phyloP scores from a whole-genome alignment of 1,140 invertebrate genomes.

The Drosophila kanapiae region DNA sequence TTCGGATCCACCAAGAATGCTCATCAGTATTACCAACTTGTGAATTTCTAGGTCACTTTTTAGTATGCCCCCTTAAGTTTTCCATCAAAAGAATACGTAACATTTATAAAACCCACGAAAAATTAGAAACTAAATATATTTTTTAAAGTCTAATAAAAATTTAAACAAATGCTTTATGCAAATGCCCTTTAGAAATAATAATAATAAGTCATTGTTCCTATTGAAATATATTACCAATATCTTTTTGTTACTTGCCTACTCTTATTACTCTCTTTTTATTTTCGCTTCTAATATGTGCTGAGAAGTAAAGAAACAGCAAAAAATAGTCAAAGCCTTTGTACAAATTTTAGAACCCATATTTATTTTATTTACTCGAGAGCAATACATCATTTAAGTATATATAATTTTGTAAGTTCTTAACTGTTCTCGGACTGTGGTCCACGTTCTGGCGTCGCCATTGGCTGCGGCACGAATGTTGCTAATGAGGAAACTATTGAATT shows the following conservation, averaged over 20 bases:
- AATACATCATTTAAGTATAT: neutral
- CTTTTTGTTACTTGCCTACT: too few species aligned
- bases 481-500: slow-evolving; percentile 82
- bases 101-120: too few species aligned
- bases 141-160: too few species aligned
- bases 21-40: too few species aligned
- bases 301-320: accelerated
- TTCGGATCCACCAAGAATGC: too few species aligned
- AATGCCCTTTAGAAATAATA: too few species aligned
- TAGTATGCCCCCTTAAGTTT: too few species aligned
- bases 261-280: neutral
- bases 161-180: too few species aligned
- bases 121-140: too few species aligned
- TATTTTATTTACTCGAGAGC: neutral
- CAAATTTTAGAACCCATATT: neutral
- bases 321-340: neutral
- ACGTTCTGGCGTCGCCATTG: slow-evolving; percentile 18
- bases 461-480: slow-evolving; percentile 43
- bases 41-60: too few species aligned
- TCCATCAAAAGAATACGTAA: too few species aligned
- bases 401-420: neutral
- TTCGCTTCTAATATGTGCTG: neutral
- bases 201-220: neutral
- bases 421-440: slow-evolving; percentile 12
- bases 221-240: neutral